A percentile compares a stretch with the other conserved stretches of the same genome.
Evolutionary conservation across 2,797 vertebrate species (phyloP).

Genomic region (Myotis daubentonii): DNA sequence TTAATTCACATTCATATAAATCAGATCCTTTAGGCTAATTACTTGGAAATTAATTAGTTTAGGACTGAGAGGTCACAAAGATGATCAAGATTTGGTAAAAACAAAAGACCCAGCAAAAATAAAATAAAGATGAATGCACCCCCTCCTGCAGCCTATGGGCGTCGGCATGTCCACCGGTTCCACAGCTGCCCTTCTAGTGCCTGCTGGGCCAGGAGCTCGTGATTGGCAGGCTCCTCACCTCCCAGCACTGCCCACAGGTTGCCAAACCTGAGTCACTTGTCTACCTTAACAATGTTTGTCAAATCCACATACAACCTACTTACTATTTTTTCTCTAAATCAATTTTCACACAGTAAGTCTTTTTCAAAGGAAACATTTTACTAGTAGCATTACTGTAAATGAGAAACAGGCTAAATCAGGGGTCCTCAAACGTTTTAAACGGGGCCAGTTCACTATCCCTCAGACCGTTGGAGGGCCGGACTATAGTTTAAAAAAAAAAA

Average conservation of each 20-base stretch:
- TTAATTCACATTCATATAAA: slow-evolving; percentile 36
- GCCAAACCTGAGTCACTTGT: neutral
- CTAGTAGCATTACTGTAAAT: neutral
- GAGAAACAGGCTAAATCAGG: neutral
- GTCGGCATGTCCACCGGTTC: too few relatives aligned
- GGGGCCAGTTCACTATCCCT: too few relatives aligned
- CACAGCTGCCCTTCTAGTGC: neutral
- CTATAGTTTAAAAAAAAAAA: too few relatives aligned
- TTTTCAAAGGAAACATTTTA: slow-evolving; percentile 18
- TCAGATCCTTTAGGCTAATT: slow-evolving; percentile 10
- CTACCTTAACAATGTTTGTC: neutral
- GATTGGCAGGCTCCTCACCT: neutral
- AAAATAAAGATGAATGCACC: neutral
- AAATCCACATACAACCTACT: neutral
- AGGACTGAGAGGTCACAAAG: neutral
- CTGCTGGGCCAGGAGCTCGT: neutral
- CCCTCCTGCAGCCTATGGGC: neutral
- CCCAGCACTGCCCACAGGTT: neutral
- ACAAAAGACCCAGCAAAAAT: neutral
- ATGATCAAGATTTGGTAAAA: slow-evolving; percentile 7
- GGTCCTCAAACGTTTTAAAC: too few relatives aligned
- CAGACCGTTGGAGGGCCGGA: too few relatives aligned
- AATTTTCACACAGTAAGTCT: neutral
- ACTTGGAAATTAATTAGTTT: slow-evolving; percentile 32
- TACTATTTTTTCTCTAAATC: neutral